A percentile compares a stretch with the other conserved stretches of the same genome.
phyloP scores from a whole-genome alignment of 2,797 vertebrate genomes.

The Eleutherodactylus coqui region DNA sequence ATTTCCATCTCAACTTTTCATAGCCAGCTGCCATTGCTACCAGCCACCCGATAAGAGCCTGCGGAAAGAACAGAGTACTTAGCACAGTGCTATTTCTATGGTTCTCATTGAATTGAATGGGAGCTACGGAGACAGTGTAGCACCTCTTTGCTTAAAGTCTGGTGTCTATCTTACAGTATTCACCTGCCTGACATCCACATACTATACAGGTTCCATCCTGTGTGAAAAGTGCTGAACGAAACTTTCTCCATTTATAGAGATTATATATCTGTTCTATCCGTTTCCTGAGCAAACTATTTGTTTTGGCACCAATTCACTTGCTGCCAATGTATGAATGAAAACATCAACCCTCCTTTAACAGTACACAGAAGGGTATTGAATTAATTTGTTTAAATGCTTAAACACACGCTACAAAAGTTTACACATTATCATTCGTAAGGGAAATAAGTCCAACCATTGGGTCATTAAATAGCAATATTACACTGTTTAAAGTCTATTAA shows the following conservation, averaged over 20 bases:
- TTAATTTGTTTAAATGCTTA: constrained; percentile 50
- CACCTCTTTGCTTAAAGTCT: no score
- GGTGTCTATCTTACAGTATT: no score
- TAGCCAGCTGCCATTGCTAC: no score
- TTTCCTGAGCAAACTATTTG: constrained; percentile 1
- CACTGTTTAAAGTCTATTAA: not conserved
- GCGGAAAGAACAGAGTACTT: no score
- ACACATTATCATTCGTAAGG: constrained; percentile 34
- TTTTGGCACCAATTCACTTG: constrained; percentile 9
- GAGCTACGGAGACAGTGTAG: no score
- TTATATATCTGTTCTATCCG: not conserved
- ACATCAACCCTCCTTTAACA: constrained; percentile 22
- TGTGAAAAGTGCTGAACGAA: no score
- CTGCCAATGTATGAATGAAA: not conserved
- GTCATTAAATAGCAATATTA: constrained; percentile 20
- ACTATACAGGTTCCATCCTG: no score
- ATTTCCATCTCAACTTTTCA: no score
- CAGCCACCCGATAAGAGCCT: no score
- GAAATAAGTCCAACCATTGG: constrained; percentile 27
- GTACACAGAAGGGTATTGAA: constrained; percentile 42
- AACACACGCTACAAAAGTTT: constrained; percentile 39
- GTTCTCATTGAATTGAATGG: no score
- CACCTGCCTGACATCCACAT: no score
- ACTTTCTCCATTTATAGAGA: not conserved
- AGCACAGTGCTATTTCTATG: no score